A percentile compares a stretch with the other conserved stretches of the same genome.
These are phyloP conservation scores for Erebia aethiops DNA, from an alignment of 2,888 invertebrate genomes.

Conservation along the genomic window DNA sequence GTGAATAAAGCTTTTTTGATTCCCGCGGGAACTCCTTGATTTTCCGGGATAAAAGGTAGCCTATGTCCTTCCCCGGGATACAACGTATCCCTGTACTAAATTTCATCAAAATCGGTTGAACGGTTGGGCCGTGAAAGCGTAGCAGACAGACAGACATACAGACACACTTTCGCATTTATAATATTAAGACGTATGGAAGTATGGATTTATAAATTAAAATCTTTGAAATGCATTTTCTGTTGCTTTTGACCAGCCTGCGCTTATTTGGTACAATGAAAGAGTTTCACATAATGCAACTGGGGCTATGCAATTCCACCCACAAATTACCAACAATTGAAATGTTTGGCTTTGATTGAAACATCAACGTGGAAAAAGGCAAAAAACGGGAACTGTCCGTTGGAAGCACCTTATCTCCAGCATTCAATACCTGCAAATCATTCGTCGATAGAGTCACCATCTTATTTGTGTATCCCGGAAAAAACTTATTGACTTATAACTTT, in stretches of 20 bases:
- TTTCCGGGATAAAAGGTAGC: no score
- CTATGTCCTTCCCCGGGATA: no score
- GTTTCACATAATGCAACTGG: slow-evolving; percentile 10
- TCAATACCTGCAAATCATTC: slow-evolving; percentile 37
- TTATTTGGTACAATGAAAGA: not conserved
- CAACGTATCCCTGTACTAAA: no score
- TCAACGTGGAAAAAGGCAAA: slow-evolving; percentile 22
- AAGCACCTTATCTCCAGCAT: slow-evolving; percentile 27
- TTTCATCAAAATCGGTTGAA: no score
- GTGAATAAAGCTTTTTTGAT: no score
- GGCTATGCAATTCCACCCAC: not conserved
- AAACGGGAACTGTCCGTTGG: slow-evolving; percentile 21
- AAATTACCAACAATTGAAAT: slow-evolving; percentile 23
- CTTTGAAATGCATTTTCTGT: not conserved
- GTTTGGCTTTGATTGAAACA: slow-evolving; percentile 28
- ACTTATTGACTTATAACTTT: not conserved
- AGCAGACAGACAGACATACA: no score
- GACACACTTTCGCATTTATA: no score
- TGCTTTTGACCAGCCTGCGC: not conserved
- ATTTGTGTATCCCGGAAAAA: not conserved
- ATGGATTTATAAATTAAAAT: not conserved
- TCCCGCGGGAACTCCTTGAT: no score
- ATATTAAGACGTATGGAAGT: no score
- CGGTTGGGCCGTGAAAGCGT: no score
- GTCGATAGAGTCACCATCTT: slow-evolving; percentile 16